Conservation (phyloP, 1,140 invertebrate species). For the Apis dorsata region DNA sequence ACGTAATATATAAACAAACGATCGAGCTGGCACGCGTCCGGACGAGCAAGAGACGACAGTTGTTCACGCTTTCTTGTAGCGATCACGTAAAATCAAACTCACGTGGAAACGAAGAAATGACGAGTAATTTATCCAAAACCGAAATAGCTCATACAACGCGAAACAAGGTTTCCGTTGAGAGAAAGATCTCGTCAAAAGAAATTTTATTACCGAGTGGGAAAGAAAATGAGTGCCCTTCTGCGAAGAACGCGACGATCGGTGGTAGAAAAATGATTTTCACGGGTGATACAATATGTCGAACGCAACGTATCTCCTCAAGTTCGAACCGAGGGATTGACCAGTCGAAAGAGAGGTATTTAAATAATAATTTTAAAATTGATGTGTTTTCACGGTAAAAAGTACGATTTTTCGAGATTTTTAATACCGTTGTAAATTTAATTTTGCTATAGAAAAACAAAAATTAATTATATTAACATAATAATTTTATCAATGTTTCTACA, state of each 20-base stretch:
- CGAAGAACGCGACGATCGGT: neutral
- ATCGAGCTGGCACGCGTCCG: neutral
- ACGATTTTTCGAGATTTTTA: too few species aligned
- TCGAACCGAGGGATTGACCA: too few species aligned
- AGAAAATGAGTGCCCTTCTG: neutral
- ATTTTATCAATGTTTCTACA: too few species aligned
- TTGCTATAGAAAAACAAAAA: too few species aligned
- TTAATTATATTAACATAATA: too few species aligned
- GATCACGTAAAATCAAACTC: neutral
- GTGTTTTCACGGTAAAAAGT: too few species aligned
- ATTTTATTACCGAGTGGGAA: neutral
- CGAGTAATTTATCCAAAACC: neutral
- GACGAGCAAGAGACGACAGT: neutral
- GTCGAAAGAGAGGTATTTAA: too few species aligned
- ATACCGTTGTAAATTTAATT: too few species aligned
- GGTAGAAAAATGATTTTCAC: neutral
- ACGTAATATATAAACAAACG: neutral
- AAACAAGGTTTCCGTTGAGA: too few species aligned
- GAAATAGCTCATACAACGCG: neutral
- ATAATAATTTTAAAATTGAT: too few species aligned
- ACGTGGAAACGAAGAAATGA: too few species aligned
- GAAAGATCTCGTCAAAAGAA: accelerated
- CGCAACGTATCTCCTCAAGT: neutral
- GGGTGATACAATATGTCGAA: neutral
- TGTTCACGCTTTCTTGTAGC: neutral